Base-by-base conservation (phyloP, 2,888 invertebrate genomes). In the Drosophila meridionalis region DNA sequence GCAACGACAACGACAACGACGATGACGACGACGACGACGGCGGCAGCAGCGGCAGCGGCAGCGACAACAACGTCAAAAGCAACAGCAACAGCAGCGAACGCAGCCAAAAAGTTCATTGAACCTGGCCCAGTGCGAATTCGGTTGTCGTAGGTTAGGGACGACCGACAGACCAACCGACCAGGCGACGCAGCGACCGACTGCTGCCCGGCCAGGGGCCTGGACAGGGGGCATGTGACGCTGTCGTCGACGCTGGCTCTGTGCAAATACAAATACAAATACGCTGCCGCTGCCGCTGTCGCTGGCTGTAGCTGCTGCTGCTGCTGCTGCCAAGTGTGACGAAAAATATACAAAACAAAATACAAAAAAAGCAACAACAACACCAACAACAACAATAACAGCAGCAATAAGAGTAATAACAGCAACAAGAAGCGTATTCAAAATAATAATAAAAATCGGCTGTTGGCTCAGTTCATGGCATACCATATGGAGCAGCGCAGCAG, bases 81-180 rank as follows among this genome's bases (percentile, higher is more conserved):
- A 78, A 62, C 66, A 82, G 71, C 67, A 56, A 55, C 38, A 60
- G 48, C 48, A 48, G 76, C 74, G 60, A 83, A 82, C 80, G 75
- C 87, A 90, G 87, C 89, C 83, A 90, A 90, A 90, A 87, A 90
- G 89, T 89, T 87, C 89, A 90, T 78, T 87, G 85, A 86, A 87
- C 87, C 90, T 89, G 85, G 90, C 85, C 90, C 85, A 86, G 85
- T 89, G 85, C 85, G 85, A 86, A 86, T 87, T 87, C 87, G 87
- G 85, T 86, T 86, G 89, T 83, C 90, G 90, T 87, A 87, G 87
- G 87, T 87, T 87, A 87, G 87, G 85, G 90, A 82, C 80, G 87
- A 75, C 56, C 73, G 84, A 77, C 86, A 70, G 74, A 75, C 73
- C 64, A 59, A 78, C 56, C 56, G 56, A 66, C 57, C 57, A 58